Base-by-base conservation (phyloP, 2,888 invertebrate genomes). In the Nipponacmea schrenckii region DNA sequence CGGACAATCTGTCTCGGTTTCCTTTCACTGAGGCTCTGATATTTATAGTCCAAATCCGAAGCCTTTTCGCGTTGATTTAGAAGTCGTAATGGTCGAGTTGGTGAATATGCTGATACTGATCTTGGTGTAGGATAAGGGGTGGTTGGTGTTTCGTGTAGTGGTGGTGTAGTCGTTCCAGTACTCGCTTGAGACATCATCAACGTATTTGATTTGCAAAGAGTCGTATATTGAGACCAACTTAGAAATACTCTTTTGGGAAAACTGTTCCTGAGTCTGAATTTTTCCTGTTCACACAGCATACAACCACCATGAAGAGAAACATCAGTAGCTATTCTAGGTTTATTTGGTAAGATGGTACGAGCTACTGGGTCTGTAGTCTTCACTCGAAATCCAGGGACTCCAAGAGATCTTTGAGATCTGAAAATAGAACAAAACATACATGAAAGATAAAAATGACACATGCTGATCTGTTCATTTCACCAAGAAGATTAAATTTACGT, bases 131-230 rank as follows among this genome's bases (percentile, higher is more conserved):
- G 12, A 24, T 56, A 24, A 12, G 8, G 20, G 20, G 56, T 14
- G 20, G 56, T 56, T 56, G 56, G 20, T 8, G 20, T 24, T 39
- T 39, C 39, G 10, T 7, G 39, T 39, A 10, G 39, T 39, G 39
- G 39, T 10, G 10, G 39, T 39, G 3, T 10, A 24, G 24, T 56
- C 20, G 15, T 10, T 12, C 24, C 20, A 56, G 8, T 56, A 4
- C 12, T 56, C 10, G 56, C 56, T 14, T 56, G 56, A 14, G 56
- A 56, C 56, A 56, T 56, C 56, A 56, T 24, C 12, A 14, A 20
- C 10, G 56, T 56, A 56, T 56, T 56, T 56, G 56, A 56, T 24
- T 56, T 56, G 56, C 56, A 56, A 12, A 56, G 24, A 56, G 56
- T 24, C 56, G 20, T 56, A 15, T 56, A 56, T 17, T 56, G 56